phyloP scores from a whole-genome alignment of 2,113 vertebrate genomes.

The Callorhinus ursinus region DNA sequence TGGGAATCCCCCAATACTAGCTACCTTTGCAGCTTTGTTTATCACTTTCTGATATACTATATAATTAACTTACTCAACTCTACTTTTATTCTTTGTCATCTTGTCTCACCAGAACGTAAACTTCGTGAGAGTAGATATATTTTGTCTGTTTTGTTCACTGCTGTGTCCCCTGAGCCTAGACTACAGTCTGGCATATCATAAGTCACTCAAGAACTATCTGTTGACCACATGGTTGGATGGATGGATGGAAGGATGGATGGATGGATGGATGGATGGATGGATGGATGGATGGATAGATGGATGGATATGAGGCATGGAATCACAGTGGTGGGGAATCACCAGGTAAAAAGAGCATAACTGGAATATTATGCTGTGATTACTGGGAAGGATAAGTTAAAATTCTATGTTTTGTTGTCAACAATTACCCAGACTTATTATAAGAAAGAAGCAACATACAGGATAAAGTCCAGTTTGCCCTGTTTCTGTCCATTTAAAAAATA shows the following conservation, averaged over 20 bases:
- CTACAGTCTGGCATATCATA: neutral
- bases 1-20: neutral
- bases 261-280: neutral
- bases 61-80: neutral
- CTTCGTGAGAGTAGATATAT: neutral
- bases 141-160: neutral
- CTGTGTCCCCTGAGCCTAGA: neutral
- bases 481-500: neutral
- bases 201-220: neutral
- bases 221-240: neutral
- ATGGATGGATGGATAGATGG: neutral
- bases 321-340: neutral
- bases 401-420: neutral
- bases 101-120: neutral
- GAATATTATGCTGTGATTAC: neutral
- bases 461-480: neutral
- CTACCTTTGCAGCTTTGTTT: neutral
- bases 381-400: neutral
- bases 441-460: neutral
- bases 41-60: neutral
- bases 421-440: neutral
- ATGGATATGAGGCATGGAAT: neutral
- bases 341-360: neutral
- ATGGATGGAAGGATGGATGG: neutral
- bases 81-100: neutral